A percentile compares a stretch with the other conserved stretches of the same genome.
Evolutionary conservation across 2,888 invertebrate species (phyloP).

Genomic region (Mechanitis messenoides): DNA sequence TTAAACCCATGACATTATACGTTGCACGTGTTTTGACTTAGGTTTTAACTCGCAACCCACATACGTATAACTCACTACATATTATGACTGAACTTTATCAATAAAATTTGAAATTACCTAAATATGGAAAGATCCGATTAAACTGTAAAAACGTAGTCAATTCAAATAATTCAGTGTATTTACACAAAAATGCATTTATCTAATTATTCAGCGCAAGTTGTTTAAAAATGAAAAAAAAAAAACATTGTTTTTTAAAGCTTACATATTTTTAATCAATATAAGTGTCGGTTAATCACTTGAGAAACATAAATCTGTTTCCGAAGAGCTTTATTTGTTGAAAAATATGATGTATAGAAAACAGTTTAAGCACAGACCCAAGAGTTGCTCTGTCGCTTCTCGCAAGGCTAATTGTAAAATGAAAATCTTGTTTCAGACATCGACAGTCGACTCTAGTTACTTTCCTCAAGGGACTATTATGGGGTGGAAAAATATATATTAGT

Average conservation of each 20-base stretch:
- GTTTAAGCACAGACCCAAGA: slow-evolving; percentile 15
- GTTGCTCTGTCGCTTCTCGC: slow-evolving; percentile 22
- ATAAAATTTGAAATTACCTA: background rate
- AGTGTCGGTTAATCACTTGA: background rate
- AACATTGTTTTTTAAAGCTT: too few relatives aligned
- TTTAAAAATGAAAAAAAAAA: too few relatives aligned
- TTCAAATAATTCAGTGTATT: too few relatives aligned
- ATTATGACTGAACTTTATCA: background rate
- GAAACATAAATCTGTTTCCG: background rate
- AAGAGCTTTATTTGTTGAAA: background rate
- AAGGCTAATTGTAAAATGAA: slow-evolving; percentile 43
- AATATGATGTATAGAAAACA: slow-evolving; percentile 19
- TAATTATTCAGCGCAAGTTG: background rate
- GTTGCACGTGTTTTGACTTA: slow-evolving; percentile 2
- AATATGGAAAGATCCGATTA: too few relatives aligned
- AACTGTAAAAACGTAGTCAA: background rate
- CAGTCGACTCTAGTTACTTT: slow-evolving; percentile 20
- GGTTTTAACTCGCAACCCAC: background rate
- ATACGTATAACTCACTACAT: too few relatives aligned
- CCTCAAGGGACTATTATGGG: background rate
- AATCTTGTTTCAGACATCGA: slow-evolving; percentile 38
- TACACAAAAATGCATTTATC: too few relatives aligned
- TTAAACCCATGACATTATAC: background rate
- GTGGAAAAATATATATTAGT: background rate
- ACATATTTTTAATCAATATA: too few relatives aligned